A percentile compares a stretch with the other conserved stretches of the same genome.
Conservation (phyloP, 2,113 vertebrate genomes). For the Parus major region DNA sequence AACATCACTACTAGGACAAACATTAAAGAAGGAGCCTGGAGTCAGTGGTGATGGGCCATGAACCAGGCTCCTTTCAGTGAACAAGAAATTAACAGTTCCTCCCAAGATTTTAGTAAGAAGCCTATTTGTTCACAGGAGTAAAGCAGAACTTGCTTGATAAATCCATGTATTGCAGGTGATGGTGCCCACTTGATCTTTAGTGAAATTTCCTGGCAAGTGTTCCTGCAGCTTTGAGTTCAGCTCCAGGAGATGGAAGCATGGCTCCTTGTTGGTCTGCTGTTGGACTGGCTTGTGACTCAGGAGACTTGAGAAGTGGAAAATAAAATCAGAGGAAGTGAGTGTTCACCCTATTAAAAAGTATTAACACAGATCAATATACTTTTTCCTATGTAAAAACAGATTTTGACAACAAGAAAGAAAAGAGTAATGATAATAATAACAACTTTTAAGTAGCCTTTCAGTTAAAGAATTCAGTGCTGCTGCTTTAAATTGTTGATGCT, state of each 20-base stretch:
- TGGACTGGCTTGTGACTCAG: not conserved
- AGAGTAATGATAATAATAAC: not conserved
- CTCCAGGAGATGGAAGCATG: rapidly evolving
- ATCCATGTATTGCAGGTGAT: not conserved
- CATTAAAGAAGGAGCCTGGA: not conserved
- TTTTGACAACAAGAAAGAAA: not conserved
- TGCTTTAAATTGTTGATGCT: slow-evolving; percentile 18
- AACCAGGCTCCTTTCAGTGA: not conserved
- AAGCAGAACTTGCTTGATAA: not conserved
- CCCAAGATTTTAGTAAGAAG: not conserved
- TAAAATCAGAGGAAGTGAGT: not conserved
- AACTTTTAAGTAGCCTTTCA: not conserved
- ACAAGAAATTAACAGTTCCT: not conserved
- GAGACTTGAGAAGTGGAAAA: not conserved
- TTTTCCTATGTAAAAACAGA: not conserved
- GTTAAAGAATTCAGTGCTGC: not conserved
- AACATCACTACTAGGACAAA: not conserved
- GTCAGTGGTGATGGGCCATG: not conserved
- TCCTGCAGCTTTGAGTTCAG: not conserved
- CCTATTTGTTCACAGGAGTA: not conserved
- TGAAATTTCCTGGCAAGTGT: not conserved
- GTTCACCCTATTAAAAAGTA: not conserved
- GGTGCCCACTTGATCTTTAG: not conserved
- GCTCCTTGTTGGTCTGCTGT: not conserved
- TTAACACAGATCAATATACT: not conserved